A percentile compares a stretch with the other conserved stretches of the same genome.
Conservation (phyloP, 2,113 vertebrate species). For the Corythoichthys intestinalis region DNA sequence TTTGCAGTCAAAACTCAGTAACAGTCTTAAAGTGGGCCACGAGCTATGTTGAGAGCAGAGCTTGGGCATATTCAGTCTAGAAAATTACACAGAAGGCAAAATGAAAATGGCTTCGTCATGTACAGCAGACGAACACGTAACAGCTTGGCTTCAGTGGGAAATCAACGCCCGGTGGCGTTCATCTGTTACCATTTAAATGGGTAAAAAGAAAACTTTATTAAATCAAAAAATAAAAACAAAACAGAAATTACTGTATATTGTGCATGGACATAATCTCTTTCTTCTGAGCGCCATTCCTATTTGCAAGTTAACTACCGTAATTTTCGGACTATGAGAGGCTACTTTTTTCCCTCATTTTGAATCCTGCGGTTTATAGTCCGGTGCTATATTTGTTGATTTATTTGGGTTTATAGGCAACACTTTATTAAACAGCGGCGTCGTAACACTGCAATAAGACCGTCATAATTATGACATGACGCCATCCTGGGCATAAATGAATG, state of each 20-base stretch:
- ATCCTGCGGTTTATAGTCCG: too few relatives aligned
- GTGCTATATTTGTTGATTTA: too few relatives aligned
- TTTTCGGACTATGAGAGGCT: too few relatives aligned
- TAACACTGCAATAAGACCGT: too few relatives aligned
- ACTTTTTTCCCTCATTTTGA: too few relatives aligned
- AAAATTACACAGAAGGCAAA: slow-evolving; percentile 39
- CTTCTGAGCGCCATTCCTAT: too few relatives aligned
- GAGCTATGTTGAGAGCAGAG: slow-evolving; percentile 40
- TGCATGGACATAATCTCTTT: not conserved
- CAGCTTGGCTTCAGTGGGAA: slow-evolving; percentile 32
- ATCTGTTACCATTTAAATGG: not conserved
- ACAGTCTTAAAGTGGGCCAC: slow-evolving; percentile 66
- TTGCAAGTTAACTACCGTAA: too few relatives aligned
- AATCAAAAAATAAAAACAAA: not conserved
- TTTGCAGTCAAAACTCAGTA: slow-evolving; percentile 63
- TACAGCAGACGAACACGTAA: slow-evolving; percentile 21
- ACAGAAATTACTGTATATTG: not conserved
- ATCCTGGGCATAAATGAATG: too few relatives aligned
- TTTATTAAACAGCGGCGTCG: too few relatives aligned
- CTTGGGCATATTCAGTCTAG: slow-evolving; percentile 35
- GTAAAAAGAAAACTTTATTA: not conserved
- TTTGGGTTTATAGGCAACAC: too few relatives aligned
- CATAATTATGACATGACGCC: too few relatives aligned
- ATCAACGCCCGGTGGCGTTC: slow-evolving; percentile 17
- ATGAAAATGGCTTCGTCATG: slow-evolving; percentile 22